These are phyloP conservation scores for Tenodera sinensis DNA, from an alignment of 2,888 invertebrate genomes.

Conservation along the genomic window DNA sequence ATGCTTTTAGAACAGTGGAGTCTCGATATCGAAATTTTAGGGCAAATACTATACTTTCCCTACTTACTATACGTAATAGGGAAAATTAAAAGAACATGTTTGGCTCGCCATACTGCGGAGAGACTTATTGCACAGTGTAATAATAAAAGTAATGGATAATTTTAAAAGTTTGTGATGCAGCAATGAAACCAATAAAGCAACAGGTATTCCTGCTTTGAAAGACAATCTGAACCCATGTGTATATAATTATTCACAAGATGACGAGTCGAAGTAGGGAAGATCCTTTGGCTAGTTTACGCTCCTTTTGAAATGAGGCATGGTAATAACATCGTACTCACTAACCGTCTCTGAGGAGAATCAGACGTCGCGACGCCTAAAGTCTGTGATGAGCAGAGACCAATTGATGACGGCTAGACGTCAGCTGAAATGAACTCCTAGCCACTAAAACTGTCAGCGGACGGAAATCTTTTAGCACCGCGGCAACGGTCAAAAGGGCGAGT, in stretches of 20 bases:
- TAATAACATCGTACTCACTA: not conserved
- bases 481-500: not conserved
- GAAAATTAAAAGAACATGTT: too few species aligned
- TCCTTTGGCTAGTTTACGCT: not conserved
- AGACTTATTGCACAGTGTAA: too few species aligned
- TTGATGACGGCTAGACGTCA: constrained; percentile 6
- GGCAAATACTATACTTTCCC: too few species aligned
- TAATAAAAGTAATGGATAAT: too few species aligned
- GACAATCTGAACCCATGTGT: too few species aligned
- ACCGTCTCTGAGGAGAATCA: not conserved
- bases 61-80: too few species aligned
- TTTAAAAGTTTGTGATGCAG: too few species aligned
- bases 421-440: constrained; percentile 23
- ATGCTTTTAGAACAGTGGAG: too few species aligned
- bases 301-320: not conserved
- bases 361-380: not conserved
- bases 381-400: not conserved
- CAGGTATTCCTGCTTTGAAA: too few species aligned
- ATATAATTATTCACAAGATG: not conserved
- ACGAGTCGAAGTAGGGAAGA: not conserved
- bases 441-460: constrained; percentile 24
- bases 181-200: too few species aligned
- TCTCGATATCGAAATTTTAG: too few species aligned
- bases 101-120: too few species aligned
- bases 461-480: not conserved